These are phyloP conservation scores for Drosophila oshimai DNA, from an alignment of 1,140 invertebrate species.

Conservation along the genomic window DNA sequence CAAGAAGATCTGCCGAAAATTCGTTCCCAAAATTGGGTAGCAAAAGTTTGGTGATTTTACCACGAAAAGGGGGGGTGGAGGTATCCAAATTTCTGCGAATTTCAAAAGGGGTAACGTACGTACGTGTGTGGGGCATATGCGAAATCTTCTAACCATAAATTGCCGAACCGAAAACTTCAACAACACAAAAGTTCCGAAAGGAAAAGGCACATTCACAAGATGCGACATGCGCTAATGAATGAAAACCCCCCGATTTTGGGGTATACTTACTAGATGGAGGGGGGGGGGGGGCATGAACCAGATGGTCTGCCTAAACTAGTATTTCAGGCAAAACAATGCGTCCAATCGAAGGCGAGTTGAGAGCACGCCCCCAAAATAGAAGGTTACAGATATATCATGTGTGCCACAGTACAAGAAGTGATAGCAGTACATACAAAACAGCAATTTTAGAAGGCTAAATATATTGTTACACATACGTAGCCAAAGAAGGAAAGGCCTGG, in stretches of 20 bases:
- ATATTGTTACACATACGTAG: not conserved
- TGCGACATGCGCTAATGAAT: slow-evolving; percentile 64
- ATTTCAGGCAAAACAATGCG: slow-evolving; percentile 16
- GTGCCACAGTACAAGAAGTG: too few species aligned
- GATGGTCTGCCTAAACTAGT: slow-evolving; percentile 46
- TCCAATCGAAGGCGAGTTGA: slow-evolving; percentile 37
- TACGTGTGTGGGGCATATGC: slow-evolving; percentile 47
- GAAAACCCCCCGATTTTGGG: slow-evolving; percentile 17
- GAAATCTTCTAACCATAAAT: slow-evolving; percentile 76
- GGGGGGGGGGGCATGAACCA: slow-evolving; percentile 8
- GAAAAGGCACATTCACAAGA: slow-evolving; percentile 13
- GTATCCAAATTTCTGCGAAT: not conserved
- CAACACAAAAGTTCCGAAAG: slow-evolving; percentile 28
- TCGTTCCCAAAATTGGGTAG: not conserved
- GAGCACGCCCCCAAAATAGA: slow-evolving; percentile 8
- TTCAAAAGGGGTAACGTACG: not conserved
- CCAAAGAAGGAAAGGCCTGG: not conserved
- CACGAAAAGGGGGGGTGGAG: too few species aligned
- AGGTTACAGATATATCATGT: not conserved
- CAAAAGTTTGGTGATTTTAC: too few species aligned
- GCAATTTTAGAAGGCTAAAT: not conserved
- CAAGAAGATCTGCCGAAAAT: slow-evolving; percentile 65
- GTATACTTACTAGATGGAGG: too few species aligned
- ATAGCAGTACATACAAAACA: not conserved
- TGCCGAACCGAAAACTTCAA: slow-evolving; percentile 64